Conservation (phyloP, 2,797 vertebrate genomes). For the Lemur catta region DNA sequence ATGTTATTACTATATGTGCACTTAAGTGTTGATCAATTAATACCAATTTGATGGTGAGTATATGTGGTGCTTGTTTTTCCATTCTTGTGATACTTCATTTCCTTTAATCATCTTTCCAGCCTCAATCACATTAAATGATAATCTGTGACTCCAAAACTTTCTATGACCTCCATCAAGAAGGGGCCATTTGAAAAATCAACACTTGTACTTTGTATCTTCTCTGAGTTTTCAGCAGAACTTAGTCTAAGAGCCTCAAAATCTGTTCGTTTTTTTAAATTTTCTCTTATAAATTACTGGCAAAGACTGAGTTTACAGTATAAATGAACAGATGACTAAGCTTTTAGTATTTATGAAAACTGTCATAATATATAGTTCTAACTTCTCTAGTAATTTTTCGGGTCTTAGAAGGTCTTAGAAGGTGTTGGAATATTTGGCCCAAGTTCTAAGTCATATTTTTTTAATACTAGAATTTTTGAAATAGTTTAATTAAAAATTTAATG, state of each 20-base stretch:
- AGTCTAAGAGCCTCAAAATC: background rate
- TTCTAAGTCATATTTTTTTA: background rate
- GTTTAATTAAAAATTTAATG: background rate
- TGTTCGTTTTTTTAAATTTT: background rate
- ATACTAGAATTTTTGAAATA: background rate
- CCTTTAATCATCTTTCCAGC: background rate
- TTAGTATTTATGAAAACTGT: conserved; percentile 35
- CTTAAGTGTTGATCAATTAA: no score
- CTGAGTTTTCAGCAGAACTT: background rate
- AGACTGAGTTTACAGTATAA: background rate
- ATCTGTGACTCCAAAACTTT: background rate
- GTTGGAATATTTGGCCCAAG: conserved; percentile 11
- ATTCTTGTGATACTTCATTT: no score
- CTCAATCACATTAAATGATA: background rate
- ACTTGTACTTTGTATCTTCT: background rate
- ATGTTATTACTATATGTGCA: no score
- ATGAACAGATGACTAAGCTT: background rate
- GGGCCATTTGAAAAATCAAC: background rate
- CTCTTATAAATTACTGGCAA: background rate
- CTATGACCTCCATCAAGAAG: background rate
- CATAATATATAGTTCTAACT: background rate
- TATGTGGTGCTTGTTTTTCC: no score
- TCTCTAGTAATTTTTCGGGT: conserved; percentile 15
- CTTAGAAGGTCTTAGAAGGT: conserved; percentile 22
- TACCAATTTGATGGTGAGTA: no score